A percentile compares a stretch with the other conserved stretches of the same genome.
Evolutionary conservation across 2,888 invertebrate species (phyloP).

Genomic region (Caenorhabditis drosophilae): DNA sequence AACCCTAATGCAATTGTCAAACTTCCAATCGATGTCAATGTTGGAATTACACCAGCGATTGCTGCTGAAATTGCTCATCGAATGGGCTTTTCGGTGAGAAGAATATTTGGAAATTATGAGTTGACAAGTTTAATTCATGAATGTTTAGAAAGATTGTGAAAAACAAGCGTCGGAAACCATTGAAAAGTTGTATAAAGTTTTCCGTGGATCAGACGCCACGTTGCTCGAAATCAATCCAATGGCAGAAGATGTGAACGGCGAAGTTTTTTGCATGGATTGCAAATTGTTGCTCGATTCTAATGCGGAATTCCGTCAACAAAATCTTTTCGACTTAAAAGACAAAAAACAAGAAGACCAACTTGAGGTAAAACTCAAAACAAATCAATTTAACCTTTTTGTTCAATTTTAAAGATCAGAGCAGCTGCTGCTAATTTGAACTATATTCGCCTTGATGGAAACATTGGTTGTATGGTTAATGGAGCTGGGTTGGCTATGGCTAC

Average conservation of each 20-base stretch:
- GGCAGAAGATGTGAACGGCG: conserved; percentile 88
- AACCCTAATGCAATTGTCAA: conserved; percentile 88
- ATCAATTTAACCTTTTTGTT: not conserved
- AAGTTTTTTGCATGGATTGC: conserved; percentile 84
- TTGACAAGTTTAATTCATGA: not conserved
- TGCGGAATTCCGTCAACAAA: conserved; percentile 84
- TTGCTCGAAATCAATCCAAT: conserved; percentile 98
- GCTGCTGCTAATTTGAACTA: conserved; percentile 89
- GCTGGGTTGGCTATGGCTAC: conserved; percentile 99
- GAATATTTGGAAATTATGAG: not conserved
- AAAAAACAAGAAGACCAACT: conserved; percentile 52
- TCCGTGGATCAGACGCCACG: conserved; percentile 90
- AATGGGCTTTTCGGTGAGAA: conserved; percentile 65
- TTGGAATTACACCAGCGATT: conserved; percentile 60
- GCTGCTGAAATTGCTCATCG: conserved; percentile 61
- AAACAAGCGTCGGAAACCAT: conserved; percentile 65
- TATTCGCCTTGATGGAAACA: conserved; percentile 95
- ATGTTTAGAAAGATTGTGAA: conserved; percentile 52
- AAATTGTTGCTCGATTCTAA: conserved; percentile 99
- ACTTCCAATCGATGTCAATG: conserved; percentile 59
- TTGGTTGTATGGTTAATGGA: conserved; percentile 94
- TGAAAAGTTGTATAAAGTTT: conserved; percentile 76
- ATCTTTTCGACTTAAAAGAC: conserved; percentile 78
- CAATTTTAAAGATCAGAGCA: conserved; percentile 86
- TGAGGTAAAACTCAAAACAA: conserved; percentile 31